A percentile compares a stretch with the other conserved stretches of the same genome.
Evolutionary conservation across 2,113 vertebrate species (phyloP).

Genomic region (Amia ocellicauda): DNA sequence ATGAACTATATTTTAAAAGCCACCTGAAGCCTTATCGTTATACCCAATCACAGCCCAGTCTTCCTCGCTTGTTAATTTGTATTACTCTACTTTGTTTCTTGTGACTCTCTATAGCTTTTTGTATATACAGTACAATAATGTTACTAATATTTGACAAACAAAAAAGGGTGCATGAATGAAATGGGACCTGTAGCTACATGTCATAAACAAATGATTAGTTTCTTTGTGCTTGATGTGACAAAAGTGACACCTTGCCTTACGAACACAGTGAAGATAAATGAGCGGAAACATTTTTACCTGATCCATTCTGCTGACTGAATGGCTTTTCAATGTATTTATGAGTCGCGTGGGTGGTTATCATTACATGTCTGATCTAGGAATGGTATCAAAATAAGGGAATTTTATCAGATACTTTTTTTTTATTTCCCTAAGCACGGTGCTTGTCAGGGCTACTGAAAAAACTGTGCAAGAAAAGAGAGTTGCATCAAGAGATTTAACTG

Average conservation of each 20-base stretch:
- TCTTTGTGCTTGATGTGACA: slow-evolving; percentile 44
- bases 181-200: slow-evolving; percentile 50
- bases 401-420: too few species aligned
- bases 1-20: too few species aligned
- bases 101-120: not conserved
- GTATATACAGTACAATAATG: not conserved
- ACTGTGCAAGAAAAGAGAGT: too few species aligned
- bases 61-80: too few species aligned
- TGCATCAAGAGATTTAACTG: too few species aligned
- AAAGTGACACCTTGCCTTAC: slow-evolving; percentile 25
- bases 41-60: too few species aligned
- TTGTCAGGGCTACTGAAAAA: too few species aligned
- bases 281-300: slow-evolving; percentile 55
- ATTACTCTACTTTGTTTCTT: not conserved
- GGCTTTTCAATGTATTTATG: slow-evolving; percentile 29
- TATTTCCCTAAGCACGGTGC: too few species aligned
- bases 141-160: not conserved
- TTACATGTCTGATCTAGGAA: slow-evolving; percentile 28
- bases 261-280: slow-evolving; percentile 53
- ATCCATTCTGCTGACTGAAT: slow-evolving; percentile 30
- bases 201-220: slow-evolving; percentile 59
- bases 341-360: slow-evolving; percentile 36
- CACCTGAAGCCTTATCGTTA: too few species aligned
- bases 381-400: too few species aligned
- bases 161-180: not conserved